These are phyloP conservation scores for Habropoda laboriosa DNA, from an alignment of 1,140 invertebrate species.

Conservation along the genomic window DNA sequence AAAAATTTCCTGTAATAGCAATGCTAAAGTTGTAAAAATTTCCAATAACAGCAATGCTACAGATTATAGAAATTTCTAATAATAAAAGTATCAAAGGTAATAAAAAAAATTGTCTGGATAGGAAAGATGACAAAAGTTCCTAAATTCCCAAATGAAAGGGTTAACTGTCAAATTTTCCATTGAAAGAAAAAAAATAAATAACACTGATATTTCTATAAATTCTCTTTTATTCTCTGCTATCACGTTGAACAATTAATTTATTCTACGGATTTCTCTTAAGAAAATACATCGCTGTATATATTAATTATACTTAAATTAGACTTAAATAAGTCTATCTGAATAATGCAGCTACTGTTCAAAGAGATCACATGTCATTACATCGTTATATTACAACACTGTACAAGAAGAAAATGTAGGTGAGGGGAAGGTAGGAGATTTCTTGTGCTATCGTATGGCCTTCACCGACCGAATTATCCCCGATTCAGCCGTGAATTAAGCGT, in stretches of 20 bases:
- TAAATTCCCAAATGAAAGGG: too few relatives aligned
- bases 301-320: neutral
- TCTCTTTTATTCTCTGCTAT: conserved; percentile 5
- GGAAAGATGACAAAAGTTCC: too few relatives aligned
- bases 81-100: too few relatives aligned
- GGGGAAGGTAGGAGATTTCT: neutral
- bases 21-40: too few relatives aligned
- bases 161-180: too few relatives aligned
- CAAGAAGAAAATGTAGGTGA: neutral
- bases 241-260: neutral
- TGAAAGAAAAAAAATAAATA: neutral
- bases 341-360: neutral
- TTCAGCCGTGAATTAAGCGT: conserved; percentile 48
- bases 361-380: conserved; percentile 31
- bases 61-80: too few relatives aligned
- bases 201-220: neutral
- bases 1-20: too few relatives aligned
- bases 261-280: neutral
- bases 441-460: neutral
- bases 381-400: conserved; percentile 19
- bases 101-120: too few relatives aligned
- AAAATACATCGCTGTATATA: neutral
- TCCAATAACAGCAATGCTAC: too few relatives aligned
- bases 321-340: neutral
- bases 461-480: conserved; percentile 2